Evolutionary conservation across 2,888 invertebrate species (phyloP).

Genomic region (Calliscelio sp.): DNA sequence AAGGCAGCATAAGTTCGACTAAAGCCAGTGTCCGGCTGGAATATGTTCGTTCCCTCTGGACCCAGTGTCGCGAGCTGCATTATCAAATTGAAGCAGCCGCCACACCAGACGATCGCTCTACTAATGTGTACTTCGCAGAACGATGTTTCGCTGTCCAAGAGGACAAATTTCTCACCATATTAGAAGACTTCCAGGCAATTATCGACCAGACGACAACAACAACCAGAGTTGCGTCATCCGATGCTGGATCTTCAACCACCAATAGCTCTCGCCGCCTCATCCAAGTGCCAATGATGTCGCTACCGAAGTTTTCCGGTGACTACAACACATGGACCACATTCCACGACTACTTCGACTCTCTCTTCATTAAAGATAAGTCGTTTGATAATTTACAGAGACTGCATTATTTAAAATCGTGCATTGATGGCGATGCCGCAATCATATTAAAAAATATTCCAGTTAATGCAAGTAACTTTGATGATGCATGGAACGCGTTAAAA

Average conservation of each 20-base stretch:
- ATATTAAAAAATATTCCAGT: neutral
- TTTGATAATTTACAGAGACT: neutral
- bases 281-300: neutral
- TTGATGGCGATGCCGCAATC: slow-evolving; percentile 3
- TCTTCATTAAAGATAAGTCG: slow-evolving; percentile 1
- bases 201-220: no score
- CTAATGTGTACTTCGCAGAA: no score
- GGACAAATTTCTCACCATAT: no score
- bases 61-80: no score
- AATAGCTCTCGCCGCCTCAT: neutral
- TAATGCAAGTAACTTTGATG: neutral
- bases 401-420: slow-evolving; percentile 25
- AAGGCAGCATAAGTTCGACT: no score
- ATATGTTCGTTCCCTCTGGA: no score
- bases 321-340: slow-evolving; percentile 1
- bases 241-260: neutral
- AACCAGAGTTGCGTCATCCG: neutral
- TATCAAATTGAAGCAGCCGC: no score
- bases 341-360: slow-evolving; percentile 16
- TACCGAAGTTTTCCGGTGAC: neutral
- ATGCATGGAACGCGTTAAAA: neutral
- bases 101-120: no score
- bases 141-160: no score
- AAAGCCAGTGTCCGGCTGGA: no score
- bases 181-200: no score